Percentiles rank a stretch among this genome's conserved stretches.
Conservation (phyloP, 2,797 vertebrate species). For the Phoeniculus purpureus region DNA sequence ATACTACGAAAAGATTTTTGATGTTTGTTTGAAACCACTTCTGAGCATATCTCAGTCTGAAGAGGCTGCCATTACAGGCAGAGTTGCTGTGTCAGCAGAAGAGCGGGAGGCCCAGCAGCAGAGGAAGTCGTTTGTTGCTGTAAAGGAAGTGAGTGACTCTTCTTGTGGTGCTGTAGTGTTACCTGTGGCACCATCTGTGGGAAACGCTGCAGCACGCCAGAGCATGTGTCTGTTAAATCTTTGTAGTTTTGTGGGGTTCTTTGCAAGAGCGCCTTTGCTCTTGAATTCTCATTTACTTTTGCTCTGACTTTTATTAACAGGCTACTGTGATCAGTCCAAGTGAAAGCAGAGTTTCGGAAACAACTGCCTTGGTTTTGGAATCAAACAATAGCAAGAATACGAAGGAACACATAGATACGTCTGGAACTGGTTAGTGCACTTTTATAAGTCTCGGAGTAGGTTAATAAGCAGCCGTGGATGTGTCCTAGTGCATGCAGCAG, state of each 20-base stretch:
- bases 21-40: conserved; percentile 76
- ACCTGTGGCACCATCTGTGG: not conserved
- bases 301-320: conserved; percentile 74
- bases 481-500: not conserved
- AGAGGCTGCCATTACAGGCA: conserved; percentile 69
- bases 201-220: not conserved
- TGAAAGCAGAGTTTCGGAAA: conserved; percentile 85
- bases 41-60: conserved; percentile 43
- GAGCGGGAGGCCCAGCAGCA: conserved; percentile 85
- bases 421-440: conserved; percentile 81
- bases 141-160: conserved; percentile 89
- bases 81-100: conserved; percentile 75
- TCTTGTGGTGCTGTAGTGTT: not conserved
- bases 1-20: conserved; percentile 88
- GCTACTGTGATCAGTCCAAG: conserved; percentile 75
- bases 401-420: conserved; percentile 73
- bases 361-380: conserved; percentile 80
- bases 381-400: conserved; percentile 77
- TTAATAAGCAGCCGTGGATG: not conserved
- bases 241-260: not conserved
- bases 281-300: conserved; percentile 38
- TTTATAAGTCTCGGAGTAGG: not conserved
- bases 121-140: conserved; percentile 83
- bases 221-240: not conserved
- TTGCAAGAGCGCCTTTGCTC: not conserved